Base-by-base conservation (phyloP, 2,888 invertebrate genomes). In the Rutpela maculata region DNA sequence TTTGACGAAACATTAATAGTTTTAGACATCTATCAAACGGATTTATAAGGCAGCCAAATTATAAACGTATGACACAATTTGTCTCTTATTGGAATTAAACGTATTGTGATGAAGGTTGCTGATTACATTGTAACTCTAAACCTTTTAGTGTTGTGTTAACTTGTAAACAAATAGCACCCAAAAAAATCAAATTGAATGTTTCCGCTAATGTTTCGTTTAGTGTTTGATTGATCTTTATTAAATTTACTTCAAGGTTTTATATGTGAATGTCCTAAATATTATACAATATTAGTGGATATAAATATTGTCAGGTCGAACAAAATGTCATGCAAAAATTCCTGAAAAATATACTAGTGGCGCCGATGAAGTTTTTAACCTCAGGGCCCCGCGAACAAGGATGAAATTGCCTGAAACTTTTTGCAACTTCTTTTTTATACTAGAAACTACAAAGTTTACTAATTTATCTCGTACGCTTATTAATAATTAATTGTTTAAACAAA, bases 1-100 rank as follows among this genome's bases (percentile, higher is more conserved):
- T 57, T 31, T n/a, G 43, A 57, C 50, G 67, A 15, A 38, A 63
- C 35, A 38, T 35, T 35, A 63, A 63, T 63, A 63, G n/a, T 50
- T 43, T 65, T 43, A 3, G 65, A 43, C 65, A 43, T 43, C 11
- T 65, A 43, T 38, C 43, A 50, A 43, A 65, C 17, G 11, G 19
- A 50, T 43, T 43, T 18, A 43, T 19, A 65, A 12, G 43, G 19
- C 18, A 35, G 50, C 15, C 50, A 50, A 50, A 50, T 50, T 50
- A 50, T n/a, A n/a, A n/a, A n/a, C 50, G n/a, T 15, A 15, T n/a
- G 50, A 50, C 50, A 15, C 15, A 50, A n/a, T 50, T n/a, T 50
- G n/a, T 50, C 50, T 50, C 50, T 4, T 50, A n/a, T 50, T 50
- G 15, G 15, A 50, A 50, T 50, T 50, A 50, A n/a, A 15, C 50